These are phyloP conservation scores for Eucera pruinosa DNA, from an alignment of 2,888 invertebrate genomes.

Conservation along the genomic window DNA sequence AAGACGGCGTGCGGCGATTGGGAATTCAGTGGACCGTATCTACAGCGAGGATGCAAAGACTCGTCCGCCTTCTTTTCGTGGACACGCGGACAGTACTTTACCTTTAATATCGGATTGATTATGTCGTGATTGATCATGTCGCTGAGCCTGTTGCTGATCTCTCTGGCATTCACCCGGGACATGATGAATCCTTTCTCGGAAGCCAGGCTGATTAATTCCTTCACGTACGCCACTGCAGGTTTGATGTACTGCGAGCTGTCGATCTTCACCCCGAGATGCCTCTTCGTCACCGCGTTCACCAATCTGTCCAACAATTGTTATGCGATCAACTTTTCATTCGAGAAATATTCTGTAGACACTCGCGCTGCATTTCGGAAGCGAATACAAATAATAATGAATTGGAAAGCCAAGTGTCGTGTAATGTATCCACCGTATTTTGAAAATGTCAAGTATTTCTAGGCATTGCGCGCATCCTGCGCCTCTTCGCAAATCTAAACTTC, in stretches of 20 bases:
- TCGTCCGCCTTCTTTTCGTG: no score
- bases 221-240: slow-evolving; percentile 89
- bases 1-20: no score
- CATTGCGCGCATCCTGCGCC: no score
- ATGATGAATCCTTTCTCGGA: slow-evolving; percentile 88
- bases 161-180: slow-evolving; percentile 88
- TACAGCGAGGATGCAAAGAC: no score
- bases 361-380: no score
- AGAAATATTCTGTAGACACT: no score
- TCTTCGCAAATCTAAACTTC: no score
- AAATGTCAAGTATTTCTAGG: no score
- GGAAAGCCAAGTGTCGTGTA: no score
- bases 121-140: slow-evolving; percentile 93
- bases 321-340: background rate
- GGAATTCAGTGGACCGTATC: no score
- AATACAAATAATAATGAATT: no score
- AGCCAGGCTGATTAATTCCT: slow-evolving; percentile 90
- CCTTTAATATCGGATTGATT: slow-evolving; percentile 91
- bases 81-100: slow-evolving; percentile 58
- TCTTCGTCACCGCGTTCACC: slow-evolving; percentile 88
- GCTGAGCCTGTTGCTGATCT: slow-evolving; percentile 90
- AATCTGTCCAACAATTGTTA: slow-evolving; percentile 81
- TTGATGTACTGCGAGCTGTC: slow-evolving; percentile 91
- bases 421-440: no score
- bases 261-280: slow-evolving; percentile 89